phyloP scores from a whole-genome alignment of 2,888 invertebrate species.

The Alsophila aescularia region DNA sequence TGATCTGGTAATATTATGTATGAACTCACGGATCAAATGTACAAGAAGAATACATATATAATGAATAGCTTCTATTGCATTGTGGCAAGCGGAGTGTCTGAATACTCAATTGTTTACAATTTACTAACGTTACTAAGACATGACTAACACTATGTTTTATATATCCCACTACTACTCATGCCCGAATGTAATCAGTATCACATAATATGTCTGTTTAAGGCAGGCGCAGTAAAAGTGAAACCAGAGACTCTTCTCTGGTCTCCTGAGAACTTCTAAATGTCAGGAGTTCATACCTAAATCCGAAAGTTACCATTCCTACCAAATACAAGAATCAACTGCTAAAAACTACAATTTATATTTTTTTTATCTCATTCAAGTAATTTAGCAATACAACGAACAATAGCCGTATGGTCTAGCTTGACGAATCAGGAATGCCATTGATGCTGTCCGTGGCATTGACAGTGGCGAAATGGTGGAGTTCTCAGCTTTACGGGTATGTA shows the following conservation, averaged over 20 bases:
- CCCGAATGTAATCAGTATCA: neutral
- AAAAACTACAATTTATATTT: neutral
- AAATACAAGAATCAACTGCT: neutral
- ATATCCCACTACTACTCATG: neutral
- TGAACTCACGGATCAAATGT: neutral
- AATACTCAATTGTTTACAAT: slow-evolving; percentile 24
- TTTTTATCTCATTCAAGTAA: neutral
- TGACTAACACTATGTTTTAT: slow-evolving; percentile 12
- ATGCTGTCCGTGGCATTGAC: slow-evolving; percentile 22
- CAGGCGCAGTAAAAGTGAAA: neutral
- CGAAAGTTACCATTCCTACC: neutral
- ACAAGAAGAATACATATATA: slow-evolving; percentile 5
- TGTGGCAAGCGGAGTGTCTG: slow-evolving; percentile 8
- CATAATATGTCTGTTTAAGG: neutral
- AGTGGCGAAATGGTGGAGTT: slow-evolving; percentile 11
- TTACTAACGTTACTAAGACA: slow-evolving; percentile 18
- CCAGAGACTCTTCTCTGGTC: too few species aligned
- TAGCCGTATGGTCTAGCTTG: slow-evolving; percentile 10
- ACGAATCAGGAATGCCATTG: slow-evolving; percentile 23
- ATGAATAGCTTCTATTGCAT: slow-evolving; percentile 2
- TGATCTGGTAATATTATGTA: too few species aligned
- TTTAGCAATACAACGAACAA: slow-evolving; percentile 16
- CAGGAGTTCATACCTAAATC: too few species aligned
- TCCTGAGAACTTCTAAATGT: too few species aligned
- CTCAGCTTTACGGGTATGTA: slow-evolving; percentile 11